Evolutionary conservation across 1,140 invertebrate species (phyloP).

Genomic region (Steinernema khuongi): DNA sequence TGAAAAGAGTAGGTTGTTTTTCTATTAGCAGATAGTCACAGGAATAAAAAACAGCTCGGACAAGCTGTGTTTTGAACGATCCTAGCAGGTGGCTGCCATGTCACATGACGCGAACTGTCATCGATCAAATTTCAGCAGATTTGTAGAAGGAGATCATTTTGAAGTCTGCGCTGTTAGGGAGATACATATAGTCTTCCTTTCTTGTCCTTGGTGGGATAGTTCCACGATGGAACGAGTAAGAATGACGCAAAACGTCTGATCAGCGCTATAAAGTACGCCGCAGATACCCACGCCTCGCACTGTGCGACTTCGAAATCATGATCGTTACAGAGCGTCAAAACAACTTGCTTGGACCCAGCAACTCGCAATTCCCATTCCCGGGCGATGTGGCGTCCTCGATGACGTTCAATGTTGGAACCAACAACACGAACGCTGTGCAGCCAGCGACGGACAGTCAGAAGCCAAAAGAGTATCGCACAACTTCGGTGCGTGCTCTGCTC

Average conservation of each 20-base stretch:
- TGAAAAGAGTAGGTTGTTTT: neutral
- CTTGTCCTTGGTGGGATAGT: neutral
- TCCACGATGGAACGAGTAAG: neutral
- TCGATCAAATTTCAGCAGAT: too few relatives aligned
- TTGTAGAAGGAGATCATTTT: too few relatives aligned
- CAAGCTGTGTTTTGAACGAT: too few relatives aligned
- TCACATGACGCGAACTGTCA: neutral
- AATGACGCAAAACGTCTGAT: neutral
- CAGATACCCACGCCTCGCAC: too few relatives aligned
- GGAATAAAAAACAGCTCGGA: too few relatives aligned
- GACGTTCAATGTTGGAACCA: neutral
- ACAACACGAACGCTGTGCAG: neutral
- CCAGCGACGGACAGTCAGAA: neutral
- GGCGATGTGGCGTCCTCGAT: constrained; percentile 25
- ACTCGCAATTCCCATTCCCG: constrained; percentile 31
- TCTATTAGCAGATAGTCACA: neutral
- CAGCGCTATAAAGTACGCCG: neutral
- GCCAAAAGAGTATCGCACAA: neutral
- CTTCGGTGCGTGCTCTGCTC: neutral
- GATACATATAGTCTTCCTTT: too few relatives aligned
- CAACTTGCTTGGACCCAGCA: constrained; percentile 26
- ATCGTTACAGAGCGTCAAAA: constrained; percentile 26
- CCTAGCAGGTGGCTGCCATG: too few relatives aligned
- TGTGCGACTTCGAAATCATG: neutral
- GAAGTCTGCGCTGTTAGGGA: too few relatives aligned